These are phyloP conservation scores for Gila robusta DNA, from an alignment of 2,797 vertebrate genomes.

Conservation along the genomic window DNA sequence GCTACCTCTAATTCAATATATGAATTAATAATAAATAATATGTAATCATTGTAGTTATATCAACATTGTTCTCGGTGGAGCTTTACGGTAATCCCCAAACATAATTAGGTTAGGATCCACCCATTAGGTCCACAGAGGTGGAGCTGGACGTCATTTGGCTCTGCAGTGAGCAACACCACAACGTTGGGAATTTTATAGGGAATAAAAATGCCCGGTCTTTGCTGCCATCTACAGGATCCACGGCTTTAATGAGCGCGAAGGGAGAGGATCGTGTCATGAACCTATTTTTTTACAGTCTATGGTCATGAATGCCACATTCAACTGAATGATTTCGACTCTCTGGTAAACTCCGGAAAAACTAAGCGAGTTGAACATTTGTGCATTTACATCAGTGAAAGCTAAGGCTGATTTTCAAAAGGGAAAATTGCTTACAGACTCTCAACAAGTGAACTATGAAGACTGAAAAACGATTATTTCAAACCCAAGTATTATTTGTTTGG, in stretches of 20 bases:
- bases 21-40: not conserved
- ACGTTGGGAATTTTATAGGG: not conserved
- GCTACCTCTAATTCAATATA: too few species aligned
- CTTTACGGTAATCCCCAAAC: not conserved
- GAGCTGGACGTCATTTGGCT: not conserved
- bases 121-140: not conserved
- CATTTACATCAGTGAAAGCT: not conserved
- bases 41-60: not conserved
- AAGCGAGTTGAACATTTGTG: not conserved
- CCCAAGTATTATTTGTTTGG: not conserved
- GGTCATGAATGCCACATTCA: not conserved
- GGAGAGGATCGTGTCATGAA: not conserved
- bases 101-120: not conserved
- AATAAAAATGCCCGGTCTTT: not conserved
- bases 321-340: not conserved
- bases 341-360: not conserved
- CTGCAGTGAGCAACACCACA: not conserved
- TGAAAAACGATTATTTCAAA: not conserved
- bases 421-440: too few species aligned
- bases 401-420: too few species aligned
- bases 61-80: not conserved
- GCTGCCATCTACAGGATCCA: slow-evolving; percentile 23
- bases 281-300: too few species aligned
- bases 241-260: not conserved
- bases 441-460: not conserved